These are phyloP conservation scores for Dicaeum eximium DNA, from an alignment of 2,113 vertebrate genomes.

Conservation along the genomic window DNA sequence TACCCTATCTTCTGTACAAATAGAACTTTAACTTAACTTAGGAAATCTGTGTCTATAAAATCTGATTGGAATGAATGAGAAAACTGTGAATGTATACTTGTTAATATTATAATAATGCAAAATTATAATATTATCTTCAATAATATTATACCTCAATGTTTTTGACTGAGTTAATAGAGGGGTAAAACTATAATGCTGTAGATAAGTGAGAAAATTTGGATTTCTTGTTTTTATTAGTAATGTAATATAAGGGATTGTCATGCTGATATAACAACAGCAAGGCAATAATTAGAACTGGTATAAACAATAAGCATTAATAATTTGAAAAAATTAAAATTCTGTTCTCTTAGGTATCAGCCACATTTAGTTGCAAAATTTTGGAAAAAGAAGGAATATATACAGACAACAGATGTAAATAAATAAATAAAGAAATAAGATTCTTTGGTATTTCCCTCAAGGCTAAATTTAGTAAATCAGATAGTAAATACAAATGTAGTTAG, in stretches of 20 bases:
- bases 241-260: neutral
- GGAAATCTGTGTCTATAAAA: neutral
- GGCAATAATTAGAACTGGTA: neutral
- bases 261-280: neutral
- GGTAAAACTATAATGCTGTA: neutral
- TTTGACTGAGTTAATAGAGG: neutral
- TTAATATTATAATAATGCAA: neutral
- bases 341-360: neutral
- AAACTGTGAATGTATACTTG: neutral
- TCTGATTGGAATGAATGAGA: neutral
- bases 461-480: neutral
- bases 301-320: neutral
- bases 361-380: neutral
- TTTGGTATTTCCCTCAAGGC: neutral
- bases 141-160: no score
- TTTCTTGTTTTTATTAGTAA: neutral
- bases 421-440: neutral
- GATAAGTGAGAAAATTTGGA: neutral
- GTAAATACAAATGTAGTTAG: neutral
- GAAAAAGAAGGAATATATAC: neutral
- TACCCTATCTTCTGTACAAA: neutral
- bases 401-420: neutral
- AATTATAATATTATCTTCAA: neutral
- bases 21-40: neutral
- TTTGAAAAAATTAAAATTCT: neutral